Base-by-base conservation (phyloP, 2,888 invertebrate genomes). In the Mylabris sibirica region DNA sequence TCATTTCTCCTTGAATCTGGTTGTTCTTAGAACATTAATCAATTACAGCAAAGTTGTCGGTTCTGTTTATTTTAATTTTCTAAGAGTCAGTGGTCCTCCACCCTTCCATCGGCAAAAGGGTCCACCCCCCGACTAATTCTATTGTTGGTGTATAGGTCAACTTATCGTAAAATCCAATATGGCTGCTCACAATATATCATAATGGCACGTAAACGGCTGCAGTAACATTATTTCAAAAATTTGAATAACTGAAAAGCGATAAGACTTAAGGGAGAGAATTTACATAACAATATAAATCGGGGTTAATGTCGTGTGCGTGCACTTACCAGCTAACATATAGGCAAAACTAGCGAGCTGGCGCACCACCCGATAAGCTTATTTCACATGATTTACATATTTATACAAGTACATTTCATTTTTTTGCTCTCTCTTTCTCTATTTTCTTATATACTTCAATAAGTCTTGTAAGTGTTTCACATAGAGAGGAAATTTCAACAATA, bases 251-350 rank as follows among this genome's bases (percentile, higher is more conserved):
- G 79, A 57, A 57, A 53, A 75, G 74, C 77, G 83, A 83, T 84
- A 84, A 84, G 83, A 68, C 22, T n/a, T n/a, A n/a, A 30, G 30
- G 30, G 26, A 35, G 30, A 60, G 66, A 71, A 85, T 85, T 85
- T 85, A 81, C 85, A 85, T 85, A 85, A 85, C 84, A 85, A 84
- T 84, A 84, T 85, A 85, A 85, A 85, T 85, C 84, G 84, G 83
- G 84, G 84, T 84, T 85, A 85, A 85, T 85, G 83, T 83, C 82
- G 82, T 82, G 83, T 84, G 85, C 85, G 85, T 83, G 83, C 82
- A 80, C 79, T 75, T 76, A 79, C 79, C 80, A 30, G 79, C 78
- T 78, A 79, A 81, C 80, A 81, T 79, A 83, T 82, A 80, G 22
- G 57, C 24, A 24, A 78, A 83, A 81, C 79, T 77, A 70, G 79